Percentiles rank a stretch among this genome's conserved stretches.
Evolutionary conservation across 2,113 vertebrate species (phyloP).

Genomic region (Phalacrocorax brasilianus): DNA sequence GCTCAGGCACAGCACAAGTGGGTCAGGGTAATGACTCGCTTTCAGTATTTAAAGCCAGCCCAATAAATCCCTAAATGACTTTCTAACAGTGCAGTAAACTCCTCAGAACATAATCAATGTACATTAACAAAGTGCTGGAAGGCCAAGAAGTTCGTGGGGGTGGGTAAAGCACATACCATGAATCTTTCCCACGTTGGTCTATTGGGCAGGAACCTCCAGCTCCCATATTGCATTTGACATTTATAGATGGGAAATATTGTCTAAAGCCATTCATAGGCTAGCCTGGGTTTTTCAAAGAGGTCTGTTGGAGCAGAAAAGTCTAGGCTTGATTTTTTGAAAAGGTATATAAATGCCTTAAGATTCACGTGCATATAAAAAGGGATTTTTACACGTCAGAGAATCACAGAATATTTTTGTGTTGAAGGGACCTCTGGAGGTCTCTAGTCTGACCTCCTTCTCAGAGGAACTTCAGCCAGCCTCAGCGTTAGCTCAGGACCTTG

Average conservation of each 20-base stretch:
- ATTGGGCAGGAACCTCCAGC: not conserved
- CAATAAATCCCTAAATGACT: conserved; percentile 55
- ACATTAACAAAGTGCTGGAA: conserved; percentile 31
- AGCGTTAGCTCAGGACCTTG: not conserved
- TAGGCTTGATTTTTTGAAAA: not conserved
- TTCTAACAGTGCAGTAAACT: conserved; percentile 44
- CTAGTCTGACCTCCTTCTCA: not conserved
- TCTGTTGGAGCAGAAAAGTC: not conserved
- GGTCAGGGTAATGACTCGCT: not conserved
- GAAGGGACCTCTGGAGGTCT: not conserved
- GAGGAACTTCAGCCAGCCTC: not conserved
- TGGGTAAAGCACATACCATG: not conserved
- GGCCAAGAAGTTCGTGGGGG: conserved; percentile 5
- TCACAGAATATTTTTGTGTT: not conserved
- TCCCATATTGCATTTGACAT: not conserved
- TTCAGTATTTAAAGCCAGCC: conserved; percentile 13
- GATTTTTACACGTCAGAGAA: not conserved
- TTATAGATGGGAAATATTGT: not conserved
- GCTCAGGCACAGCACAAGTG: not conserved
- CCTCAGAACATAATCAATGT: conserved; percentile 57
- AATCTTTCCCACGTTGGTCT: conserved; percentile 26
- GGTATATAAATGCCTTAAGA: not conserved
- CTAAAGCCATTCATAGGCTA: not conserved
- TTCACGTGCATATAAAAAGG: not conserved
- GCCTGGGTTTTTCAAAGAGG: not conserved